phyloP scores from a whole-genome alignment of 2,797 vertebrate genomes.

The Rhynchotus rufescens region DNA sequence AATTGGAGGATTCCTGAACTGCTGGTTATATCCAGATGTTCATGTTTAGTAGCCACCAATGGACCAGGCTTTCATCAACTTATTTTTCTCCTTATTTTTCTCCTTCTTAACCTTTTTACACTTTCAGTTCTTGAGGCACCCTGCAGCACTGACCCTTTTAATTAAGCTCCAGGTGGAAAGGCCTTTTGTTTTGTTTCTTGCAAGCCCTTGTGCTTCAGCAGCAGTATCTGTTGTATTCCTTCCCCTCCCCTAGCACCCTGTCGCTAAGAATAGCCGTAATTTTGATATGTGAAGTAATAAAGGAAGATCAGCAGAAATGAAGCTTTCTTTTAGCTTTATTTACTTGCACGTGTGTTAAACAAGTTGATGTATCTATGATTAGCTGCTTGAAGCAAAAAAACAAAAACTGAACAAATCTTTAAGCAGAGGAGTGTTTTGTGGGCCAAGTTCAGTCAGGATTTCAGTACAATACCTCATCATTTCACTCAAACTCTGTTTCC shows the following conservation, averaged over 20 bases:
- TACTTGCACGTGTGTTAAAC: background rate
- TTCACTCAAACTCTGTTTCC: background rate
- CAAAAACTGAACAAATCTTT: background rate
- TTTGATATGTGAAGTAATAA: background rate
- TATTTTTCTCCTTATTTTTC: background rate
- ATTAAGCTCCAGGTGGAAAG: background rate
- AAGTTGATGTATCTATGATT: background rate
- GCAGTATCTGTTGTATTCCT: background rate
- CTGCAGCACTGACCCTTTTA: background rate
- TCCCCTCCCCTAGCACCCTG: background rate
- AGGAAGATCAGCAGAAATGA: background rate
- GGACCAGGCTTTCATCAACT: background rate
- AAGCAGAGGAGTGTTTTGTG: background rate
- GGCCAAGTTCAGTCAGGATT: background rate
- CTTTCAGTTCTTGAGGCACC: background rate
- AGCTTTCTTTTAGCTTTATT: background rate
- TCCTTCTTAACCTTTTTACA: background rate
- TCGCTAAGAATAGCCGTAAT: background rate
- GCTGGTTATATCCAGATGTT: background rate
- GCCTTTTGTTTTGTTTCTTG: background rate
- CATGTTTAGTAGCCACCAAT: background rate
- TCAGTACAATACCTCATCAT: background rate
- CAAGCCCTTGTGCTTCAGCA: background rate
- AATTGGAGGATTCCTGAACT: background rate
- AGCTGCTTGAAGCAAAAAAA: background rate